Evolutionary conservation across 2,888 invertebrate genomes (phyloP), one percentile per base, ranked within the genome.

Genomic region (Nycteola revayana): DNA sequence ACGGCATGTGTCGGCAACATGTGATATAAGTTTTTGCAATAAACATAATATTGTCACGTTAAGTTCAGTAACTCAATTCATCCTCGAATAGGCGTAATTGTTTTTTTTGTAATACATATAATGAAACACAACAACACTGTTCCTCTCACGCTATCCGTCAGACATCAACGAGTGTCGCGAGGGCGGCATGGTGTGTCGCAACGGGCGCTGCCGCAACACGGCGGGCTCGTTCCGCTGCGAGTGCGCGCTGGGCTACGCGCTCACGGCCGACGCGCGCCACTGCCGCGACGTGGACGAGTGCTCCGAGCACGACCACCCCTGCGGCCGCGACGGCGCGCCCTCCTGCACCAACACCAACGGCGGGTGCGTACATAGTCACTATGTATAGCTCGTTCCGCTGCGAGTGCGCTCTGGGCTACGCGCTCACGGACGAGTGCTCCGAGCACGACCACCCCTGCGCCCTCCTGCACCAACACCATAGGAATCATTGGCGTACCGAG

Each of bases 101-200:
- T n/a, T n/a, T n/a, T n/a, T n/a, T n/a, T n/a, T n/a, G n/a, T n/a
- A n/a, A n/a, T n/a, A n/a, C n/a, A n/a, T n/a, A n/a, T n/a, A n/a
- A n/a, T n/a, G n/a, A n/a, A n/a, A n/a, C n/a, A n/a, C n/a, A n/a
- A n/a, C n/a, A n/a, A n/a, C n/a, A n/a, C n/a, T n/a, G n/a, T n/a
- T n/a, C n/a, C n/a, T n/a, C 14, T 14, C 3, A 14, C 14, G 14
- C 14, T 14, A 14, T 14, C 2, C 7, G 2, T 10, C 45, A 92
- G 94, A 94, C 71, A 90, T 95, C 38, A 95, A 96, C 77, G 96
- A 96, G 77, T 96, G 96, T 59, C 92, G 94, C 53, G 93, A 93
- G 66, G 94, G 94, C 89, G 94, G 95, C 28, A 94, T 94, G 78
- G 91, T 96, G 36, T 97, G 97, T 69, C 92, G 96, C 53, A 96